Base-by-base conservation (phyloP, 2,888 invertebrate genomes). In the Cantharis rufa region DNA sequence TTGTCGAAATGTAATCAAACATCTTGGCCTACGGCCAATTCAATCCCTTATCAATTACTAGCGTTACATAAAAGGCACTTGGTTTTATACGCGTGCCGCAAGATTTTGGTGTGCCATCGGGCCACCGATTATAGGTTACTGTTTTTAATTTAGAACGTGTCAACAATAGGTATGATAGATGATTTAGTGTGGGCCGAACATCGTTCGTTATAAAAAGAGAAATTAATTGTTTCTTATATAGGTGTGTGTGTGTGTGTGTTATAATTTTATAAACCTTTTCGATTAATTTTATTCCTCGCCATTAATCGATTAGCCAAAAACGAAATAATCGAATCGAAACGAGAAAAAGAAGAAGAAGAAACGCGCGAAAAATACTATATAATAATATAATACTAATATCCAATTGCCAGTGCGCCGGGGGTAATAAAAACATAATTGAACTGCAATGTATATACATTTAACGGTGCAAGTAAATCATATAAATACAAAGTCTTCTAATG, bases 141-240 rank as follows among this genome's bases (percentile, higher is more conserved):
- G 87, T 87, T 88, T 88, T 88, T 88, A 88, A 88, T 88, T 88
- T 88, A 85, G 87, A 86, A 88, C 87, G 86, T 88, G 88, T 88
- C 88, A 88, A 88, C 88, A 87, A 87, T 88, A 86, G 86, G 82
- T 81, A 87, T 88, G 88, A 88, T 88, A 88, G 88, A 88, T 88
- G 88, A 88, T 87, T 85, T 83, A 84, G 87, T 86, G 87, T 88
- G 87, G 88, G 88, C 85, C 84, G 86, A 81, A 85, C 85, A 86
- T 87, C 87, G 83, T 82, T 78, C 80, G 81, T 21, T 66, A 66
- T 83, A 85, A 86, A 86, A 86, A 86, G 85, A 83, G 85, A 87
- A 86, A 87, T 88, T 88, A 88, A 88, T 88, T 88, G 87, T 88
- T 88, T 88, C 73, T 77, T 75, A 79, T 74, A 87, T n/a, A n/a